Conservation (phyloP, 1,140 invertebrate genomes). For the Lepidurus packardi region DNA sequence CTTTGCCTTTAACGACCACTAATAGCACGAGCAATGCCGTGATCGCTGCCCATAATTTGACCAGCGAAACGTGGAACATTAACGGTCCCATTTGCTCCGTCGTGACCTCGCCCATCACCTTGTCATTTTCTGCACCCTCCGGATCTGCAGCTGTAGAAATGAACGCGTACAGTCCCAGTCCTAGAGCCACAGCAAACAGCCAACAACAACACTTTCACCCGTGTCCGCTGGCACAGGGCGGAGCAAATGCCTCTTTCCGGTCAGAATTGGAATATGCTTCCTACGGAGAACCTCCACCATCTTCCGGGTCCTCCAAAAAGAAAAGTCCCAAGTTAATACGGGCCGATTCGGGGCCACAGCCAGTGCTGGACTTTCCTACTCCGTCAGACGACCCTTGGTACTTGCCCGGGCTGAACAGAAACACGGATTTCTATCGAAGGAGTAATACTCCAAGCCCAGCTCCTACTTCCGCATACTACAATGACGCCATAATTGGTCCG, state of each 20-base stretch:
- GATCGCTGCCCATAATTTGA: conserved; percentile 24
- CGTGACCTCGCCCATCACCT: background rate
- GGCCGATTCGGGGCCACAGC: background rate
- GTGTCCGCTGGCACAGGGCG: background rate
- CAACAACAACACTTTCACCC: background rate
- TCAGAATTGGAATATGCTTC: background rate
- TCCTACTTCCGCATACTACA: background rate
- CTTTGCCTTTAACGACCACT: conserved; percentile 21
- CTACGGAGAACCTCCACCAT: background rate
- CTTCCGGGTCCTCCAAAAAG: background rate
- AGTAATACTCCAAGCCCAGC: background rate
- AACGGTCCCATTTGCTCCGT: conserved; percentile 33
- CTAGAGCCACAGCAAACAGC: background rate
- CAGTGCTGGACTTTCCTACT: background rate
- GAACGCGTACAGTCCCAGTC: background rate
- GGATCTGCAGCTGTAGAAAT: background rate
- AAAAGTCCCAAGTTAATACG: background rate
- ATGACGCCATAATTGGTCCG: background rate
- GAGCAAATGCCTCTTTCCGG: background rate
- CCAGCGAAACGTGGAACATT: conserved; percentile 33
- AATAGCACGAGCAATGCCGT: conserved; percentile 23
- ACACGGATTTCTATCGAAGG: background rate
- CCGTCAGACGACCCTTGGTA: background rate
- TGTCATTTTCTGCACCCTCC: background rate
- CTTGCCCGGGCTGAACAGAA: background rate